These are phyloP conservation scores for Darevskia nairensis DNA, from an alignment of 2,797 vertebrate species.

Conservation along the genomic window DNA sequence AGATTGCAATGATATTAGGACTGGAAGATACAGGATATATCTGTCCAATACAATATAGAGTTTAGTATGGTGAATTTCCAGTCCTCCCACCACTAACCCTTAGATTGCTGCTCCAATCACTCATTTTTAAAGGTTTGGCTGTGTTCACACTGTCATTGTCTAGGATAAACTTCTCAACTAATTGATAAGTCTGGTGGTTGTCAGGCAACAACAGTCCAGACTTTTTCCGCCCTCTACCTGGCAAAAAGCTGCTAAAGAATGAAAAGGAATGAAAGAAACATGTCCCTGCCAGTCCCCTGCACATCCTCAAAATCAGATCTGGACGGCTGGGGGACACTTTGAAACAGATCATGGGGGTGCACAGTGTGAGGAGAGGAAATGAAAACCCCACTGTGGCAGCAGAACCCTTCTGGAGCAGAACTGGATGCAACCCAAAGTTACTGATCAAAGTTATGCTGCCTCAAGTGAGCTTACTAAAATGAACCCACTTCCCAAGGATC, in stretches of 20 bases:
- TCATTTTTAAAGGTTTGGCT: neutral
- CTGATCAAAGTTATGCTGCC: neutral
- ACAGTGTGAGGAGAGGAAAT: too few relatives aligned
- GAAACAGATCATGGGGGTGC: too few relatives aligned
- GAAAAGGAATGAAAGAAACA: neutral
- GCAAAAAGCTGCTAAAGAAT: neutral
- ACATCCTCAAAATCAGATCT: too few relatives aligned
- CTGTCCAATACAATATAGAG: neutral
- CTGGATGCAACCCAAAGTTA: neutral
- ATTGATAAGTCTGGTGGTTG: neutral
- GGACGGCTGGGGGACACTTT: too few relatives aligned
- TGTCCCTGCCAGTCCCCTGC: too few relatives aligned
- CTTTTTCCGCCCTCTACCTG: neutral
- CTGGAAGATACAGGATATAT: neutral
- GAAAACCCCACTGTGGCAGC: too few relatives aligned
- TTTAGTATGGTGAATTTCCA: neutral
- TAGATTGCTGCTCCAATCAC: neutral
- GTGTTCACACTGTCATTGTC: neutral
- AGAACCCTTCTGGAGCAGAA: too few relatives aligned
- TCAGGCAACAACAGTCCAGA: neutral
- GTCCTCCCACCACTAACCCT: neutral
- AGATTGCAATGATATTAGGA: conserved; percentile 19
- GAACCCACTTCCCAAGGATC: neutral
- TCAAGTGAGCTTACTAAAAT: neutral
- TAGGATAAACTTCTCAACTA: neutral